Evolutionary conservation across 2,888 invertebrate genomes (phyloP), one percentile per base, ranked within the genome.

Genomic region (Blera fallax): DNA sequence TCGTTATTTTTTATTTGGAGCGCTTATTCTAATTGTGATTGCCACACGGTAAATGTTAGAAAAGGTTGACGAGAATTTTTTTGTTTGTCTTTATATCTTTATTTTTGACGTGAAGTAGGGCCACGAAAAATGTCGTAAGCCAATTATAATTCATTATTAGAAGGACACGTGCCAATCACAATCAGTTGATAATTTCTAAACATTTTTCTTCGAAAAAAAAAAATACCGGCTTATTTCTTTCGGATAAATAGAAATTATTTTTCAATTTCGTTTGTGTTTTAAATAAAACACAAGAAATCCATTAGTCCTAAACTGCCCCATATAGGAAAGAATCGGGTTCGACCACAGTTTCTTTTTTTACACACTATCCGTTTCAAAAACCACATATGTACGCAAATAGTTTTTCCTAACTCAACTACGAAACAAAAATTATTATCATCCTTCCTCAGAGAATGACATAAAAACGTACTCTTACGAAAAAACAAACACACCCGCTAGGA

Each of bases 111-210:
- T 74, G 74, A 65, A 54, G 45, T 34, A 67, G 76, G 67, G 8
- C 32, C 58, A 48, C 4, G 14, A 14, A 24, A 48, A 72, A 29
- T 16, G 27, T 50, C 45, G 48, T 34, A 48, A 24, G 10, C 48
- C 37, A 40, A 77, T 69, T 77, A 67, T 62, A 77, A 58, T 60
- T 52, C 37, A 29, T 40, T 60, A 43, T 43, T 60, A 37, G 14
- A 78, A 27, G 21, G 69, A 62, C 77, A 78, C 43, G 69, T 78
- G 77, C 29, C 77, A 69, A 60, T 78, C 60, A 67, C 60, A 73
- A 37, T 37, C 14, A 29, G 6, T 43, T 40, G 18, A 69, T 76
- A 69, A 52, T 69, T 78, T 70, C 37, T 27, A 37, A 16, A 64
- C 29, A 50, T 10, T 16, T 50, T 24, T 27, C 6, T 11, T 34